Evolutionary conservation across 1,140 invertebrate species (phyloP), one percentile per base, ranked within the genome.

Genomic region (Pseudomyrmex sp.): DNA sequence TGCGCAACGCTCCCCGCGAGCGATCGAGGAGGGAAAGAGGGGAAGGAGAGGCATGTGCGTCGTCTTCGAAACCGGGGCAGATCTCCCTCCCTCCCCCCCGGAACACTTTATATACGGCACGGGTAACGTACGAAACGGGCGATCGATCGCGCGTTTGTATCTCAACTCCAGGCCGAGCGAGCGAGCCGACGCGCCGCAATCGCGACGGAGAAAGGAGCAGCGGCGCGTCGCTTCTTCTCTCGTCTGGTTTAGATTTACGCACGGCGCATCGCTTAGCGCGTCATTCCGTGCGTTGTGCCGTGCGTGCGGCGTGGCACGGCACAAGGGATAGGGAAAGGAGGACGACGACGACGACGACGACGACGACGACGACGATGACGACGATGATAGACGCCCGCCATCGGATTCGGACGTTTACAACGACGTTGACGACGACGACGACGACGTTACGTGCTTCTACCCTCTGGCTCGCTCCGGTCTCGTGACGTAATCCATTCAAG

Each of bases 401-500:
- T 63, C 74, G 74, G 44, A 26, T 35, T 56, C 70, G 35, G 12
- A 13, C 54, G 56, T 83, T 58, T 75, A 58, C 35, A 66, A 68
- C 56, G 73, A 23, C 20, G 20, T 23, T 23, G 20, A 35, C 35
- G 35, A 35, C 35, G 5, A 7, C 35, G 5, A 35, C 35, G 35
- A 7, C 35, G 35, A 35, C 35, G 35, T 35, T 35, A 65, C 56
- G 77, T 56, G 73, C 48, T 82, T 88, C 74, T 83, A 85, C 86
- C 84, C 86, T 86, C 83, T 72, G 20, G 50, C 63, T 59, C 65
- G 74, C 84, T 82, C 89, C 84, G 61, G 89, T 59, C 84, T 86
- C 80, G 87, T 92, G 91, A 92, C 91, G 90, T 91, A 92, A 92
- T 91, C 89, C 91, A 92, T 92, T 92, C 91, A 92, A 91, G 89